These are phyloP conservation scores for Temnopleurus reevesii DNA, from an alignment of 53 echinoderm and acorn worm genomes.

Conservation along the genomic window DNA sequence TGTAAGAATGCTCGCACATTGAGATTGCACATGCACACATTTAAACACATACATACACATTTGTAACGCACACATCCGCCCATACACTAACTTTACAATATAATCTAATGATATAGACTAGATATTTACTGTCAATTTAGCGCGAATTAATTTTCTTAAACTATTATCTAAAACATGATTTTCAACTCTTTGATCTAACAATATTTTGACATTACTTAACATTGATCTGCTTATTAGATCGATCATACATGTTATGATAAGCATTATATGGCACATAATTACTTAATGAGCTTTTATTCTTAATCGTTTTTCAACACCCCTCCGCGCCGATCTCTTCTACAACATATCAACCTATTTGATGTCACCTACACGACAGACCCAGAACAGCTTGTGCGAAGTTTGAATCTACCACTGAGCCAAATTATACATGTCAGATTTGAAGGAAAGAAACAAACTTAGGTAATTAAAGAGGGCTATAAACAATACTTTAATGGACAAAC, in stretches of 20 bases:
- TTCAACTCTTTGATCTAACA: no score
- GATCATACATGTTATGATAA: constrained; percentile 1
- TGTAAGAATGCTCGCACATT: no score
- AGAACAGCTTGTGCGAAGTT: background rate
- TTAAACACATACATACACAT: no score
- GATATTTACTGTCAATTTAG: no score
- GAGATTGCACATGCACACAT: no score
- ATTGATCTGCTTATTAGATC: background rate
- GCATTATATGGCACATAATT: background rate
- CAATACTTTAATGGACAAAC: background rate
- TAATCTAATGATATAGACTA: no score
- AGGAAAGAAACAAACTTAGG: background rate
- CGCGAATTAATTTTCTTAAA: no score
- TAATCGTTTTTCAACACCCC: background rate
- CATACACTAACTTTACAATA: no score
- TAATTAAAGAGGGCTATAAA: constrained; percentile 17
- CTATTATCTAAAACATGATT: no score
- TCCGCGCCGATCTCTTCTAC: background rate
- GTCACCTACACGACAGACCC: background rate
- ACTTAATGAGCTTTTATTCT: background rate
- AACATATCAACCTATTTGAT: background rate
- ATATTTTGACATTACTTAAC: background rate
- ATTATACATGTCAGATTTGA: background rate
- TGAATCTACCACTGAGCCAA: background rate
- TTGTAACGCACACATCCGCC: no score